These are phyloP conservation scores for Scylla paramamosain DNA, from an alignment of 1,140 invertebrate genomes.

Conservation along the genomic window DNA sequence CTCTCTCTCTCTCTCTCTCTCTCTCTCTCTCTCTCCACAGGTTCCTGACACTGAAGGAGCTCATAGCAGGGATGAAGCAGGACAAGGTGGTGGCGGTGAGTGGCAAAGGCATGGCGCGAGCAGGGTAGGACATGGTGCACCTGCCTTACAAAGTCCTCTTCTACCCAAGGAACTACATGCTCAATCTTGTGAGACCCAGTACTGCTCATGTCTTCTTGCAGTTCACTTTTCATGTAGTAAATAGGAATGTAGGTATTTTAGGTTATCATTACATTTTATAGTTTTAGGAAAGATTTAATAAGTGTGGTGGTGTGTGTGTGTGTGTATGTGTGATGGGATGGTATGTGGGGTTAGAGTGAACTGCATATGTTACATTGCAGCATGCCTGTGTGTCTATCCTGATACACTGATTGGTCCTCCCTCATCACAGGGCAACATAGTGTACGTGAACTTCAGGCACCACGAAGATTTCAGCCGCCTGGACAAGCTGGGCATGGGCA, in stretches of 20 bases:
- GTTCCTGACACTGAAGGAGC: background rate
- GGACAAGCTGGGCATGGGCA: conserved; percentile 78
- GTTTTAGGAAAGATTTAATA: too few relatives aligned
- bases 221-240: too few relatives aligned
- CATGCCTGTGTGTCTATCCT: background rate
- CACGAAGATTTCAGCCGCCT: conserved; percentile 81
- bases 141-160: conserved; percentile 75
- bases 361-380: background rate
- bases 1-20: background rate
- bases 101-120: conserved; percentile 67
- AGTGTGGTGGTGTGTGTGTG: too few relatives aligned
- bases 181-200: conserved; percentile 70
- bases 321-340: too few relatives aligned
- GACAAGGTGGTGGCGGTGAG: conserved; percentile 54
- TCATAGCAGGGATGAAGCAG: background rate
- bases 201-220: background rate
- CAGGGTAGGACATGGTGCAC: conserved; percentile 77
- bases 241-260: too few relatives aligned
- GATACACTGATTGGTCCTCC: background rate
- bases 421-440: conserved; percentile 78
- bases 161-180: conserved; percentile 71
- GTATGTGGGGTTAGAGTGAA: too few relatives aligned
- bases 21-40: background rate
- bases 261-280: too few relatives aligned
- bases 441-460: conserved; percentile 83